Percentiles rank a stretch among this genome's conserved stretches.
Evolutionary conservation across 2,888 invertebrate species (phyloP).

Genomic region (Galeruca laticollis): DNA sequence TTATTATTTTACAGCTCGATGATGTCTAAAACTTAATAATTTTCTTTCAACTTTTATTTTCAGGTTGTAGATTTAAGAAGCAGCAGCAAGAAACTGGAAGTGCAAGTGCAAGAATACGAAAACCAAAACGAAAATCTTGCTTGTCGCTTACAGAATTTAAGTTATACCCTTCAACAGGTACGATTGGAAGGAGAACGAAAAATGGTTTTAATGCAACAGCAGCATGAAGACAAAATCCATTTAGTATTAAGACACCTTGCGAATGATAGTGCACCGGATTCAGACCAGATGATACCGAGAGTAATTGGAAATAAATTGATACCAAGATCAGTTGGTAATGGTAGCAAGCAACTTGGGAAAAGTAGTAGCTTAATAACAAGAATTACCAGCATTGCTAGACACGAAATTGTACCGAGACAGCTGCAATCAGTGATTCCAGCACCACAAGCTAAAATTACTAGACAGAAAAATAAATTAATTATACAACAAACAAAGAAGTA

Average conservation of each 20-base stretch:
- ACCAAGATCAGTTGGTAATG: conserved; percentile 51
- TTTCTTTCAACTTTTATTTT: conserved; percentile 1
- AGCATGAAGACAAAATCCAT: conserved; percentile 75
- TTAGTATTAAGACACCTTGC: conserved; percentile 69
- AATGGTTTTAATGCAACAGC: conserved; percentile 72
- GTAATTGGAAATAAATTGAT: conserved; percentile 49
- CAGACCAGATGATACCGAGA: conserved; percentile 43
- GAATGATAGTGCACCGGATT: conserved; percentile 57
- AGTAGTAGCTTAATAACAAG: conserved; percentile 69
- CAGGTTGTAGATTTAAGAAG: conserved; percentile 72
- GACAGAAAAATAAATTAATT: conserved; percentile 86
- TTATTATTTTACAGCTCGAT: background rate
- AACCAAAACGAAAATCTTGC: conserved; percentile 80
- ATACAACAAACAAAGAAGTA: conserved; percentile 75
- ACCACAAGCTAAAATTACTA: conserved; percentile 83
- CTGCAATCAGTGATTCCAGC: conserved; percentile 72
- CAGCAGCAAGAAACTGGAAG: conserved; percentile 73
- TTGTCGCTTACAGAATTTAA: conserved; percentile 77
- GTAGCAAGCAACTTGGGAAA: conserved; percentile 65
- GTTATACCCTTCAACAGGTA: conserved; percentile 76
- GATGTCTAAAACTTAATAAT: background rate
- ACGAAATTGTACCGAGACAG: conserved; percentile 70
- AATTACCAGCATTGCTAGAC: conserved; percentile 66
- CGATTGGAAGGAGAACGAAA: conserved; percentile 75
- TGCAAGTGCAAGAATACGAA: conserved; percentile 78